phyloP scores from a whole-genome alignment of 2,797 vertebrate genomes.

The Pipistrellus nathusii region DNA sequence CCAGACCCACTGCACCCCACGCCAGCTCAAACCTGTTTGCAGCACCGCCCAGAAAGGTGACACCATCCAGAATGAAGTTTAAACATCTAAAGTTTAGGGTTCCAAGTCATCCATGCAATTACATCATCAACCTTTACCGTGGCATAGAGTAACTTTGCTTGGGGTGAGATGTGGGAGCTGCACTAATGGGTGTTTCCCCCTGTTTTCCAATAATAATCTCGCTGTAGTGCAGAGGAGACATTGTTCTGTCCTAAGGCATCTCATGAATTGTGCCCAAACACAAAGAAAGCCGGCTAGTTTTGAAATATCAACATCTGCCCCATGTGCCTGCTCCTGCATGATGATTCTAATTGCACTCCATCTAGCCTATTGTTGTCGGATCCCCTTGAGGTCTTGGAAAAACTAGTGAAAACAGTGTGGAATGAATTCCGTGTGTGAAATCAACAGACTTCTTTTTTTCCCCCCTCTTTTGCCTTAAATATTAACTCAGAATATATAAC shows the following conservation, averaged over 20 bases:
- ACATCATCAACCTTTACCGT: background rate
- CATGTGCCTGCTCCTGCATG: background rate
- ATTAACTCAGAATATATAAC: slow-evolving; percentile 71
- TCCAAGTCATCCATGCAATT: background rate
- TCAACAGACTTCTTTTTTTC: background rate
- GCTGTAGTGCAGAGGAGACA: background rate
- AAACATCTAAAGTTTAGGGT: background rate
- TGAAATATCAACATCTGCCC: slow-evolving; percentile 36
- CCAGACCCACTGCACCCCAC: background rate
- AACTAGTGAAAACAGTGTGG: slow-evolving; percentile 51
- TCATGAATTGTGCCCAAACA: slow-evolving; percentile 22
- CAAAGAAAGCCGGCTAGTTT: background rate
- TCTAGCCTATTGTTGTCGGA: slow-evolving; percentile 46
- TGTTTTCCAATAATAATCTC: slow-evolving; percentile 63
- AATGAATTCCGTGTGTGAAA: slow-evolving; percentile 73
- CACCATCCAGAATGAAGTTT: background rate
- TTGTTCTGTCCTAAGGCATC: background rate
- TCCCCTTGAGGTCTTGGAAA: slow-evolving; percentile 59
- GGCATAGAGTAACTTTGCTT: background rate
- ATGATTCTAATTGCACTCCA: slow-evolving; percentile 39
- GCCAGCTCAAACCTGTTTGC: background rate
- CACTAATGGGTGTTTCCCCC: background rate
- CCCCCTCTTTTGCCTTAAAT: background rate
- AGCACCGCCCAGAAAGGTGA: background rate
- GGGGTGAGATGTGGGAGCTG: background rate